phyloP scores from a whole-genome alignment of 1,140 invertebrate species.

The Trissolcus basalis region DNA sequence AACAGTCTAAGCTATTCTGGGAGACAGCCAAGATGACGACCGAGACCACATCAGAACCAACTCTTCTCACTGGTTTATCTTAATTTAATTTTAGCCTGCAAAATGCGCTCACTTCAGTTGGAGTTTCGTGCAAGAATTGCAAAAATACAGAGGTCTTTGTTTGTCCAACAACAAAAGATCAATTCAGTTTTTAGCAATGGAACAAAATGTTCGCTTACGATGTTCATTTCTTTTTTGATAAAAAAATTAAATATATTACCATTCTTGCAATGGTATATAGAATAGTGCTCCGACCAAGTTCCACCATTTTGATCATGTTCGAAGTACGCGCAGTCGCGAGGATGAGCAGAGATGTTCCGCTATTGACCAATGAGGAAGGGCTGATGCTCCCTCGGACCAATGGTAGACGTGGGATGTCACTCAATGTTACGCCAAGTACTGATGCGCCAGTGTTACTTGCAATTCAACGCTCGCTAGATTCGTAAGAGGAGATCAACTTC shows the following conservation, averaged over 20 bases:
- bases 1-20: conserved; percentile 69
- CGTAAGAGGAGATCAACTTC: conserved; percentile 45
- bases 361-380: conserved; percentile 44
- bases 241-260: no score
- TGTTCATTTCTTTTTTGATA: no score
- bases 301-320: conserved; percentile 69
- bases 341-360: conserved; percentile 74
- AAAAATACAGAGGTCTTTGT: conserved; percentile 29
- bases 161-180: neutral
- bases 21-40: conserved; percentile 64
- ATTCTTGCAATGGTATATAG: no score
- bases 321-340: conserved; percentile 68
- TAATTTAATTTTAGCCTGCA: conserved; percentile 49
- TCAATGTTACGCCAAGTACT: conserved; percentile 44
- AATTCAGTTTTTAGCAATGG: neutral
- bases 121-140: conserved; percentile 17
- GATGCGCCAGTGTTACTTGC: conserved; percentile 37
- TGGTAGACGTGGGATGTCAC: conserved; percentile 56
- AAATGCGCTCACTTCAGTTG: conserved; percentile 15
- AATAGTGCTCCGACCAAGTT: neutral
- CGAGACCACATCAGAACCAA: conserved; percentile 19
- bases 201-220: neutral
- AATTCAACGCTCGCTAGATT: conserved; percentile 47
- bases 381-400: conserved; percentile 59
- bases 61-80: conserved; percentile 33